These are phyloP conservation scores for Clitarchus hookeri DNA, from an alignment of 2,888 invertebrate genomes.

Conservation along the genomic window DNA sequence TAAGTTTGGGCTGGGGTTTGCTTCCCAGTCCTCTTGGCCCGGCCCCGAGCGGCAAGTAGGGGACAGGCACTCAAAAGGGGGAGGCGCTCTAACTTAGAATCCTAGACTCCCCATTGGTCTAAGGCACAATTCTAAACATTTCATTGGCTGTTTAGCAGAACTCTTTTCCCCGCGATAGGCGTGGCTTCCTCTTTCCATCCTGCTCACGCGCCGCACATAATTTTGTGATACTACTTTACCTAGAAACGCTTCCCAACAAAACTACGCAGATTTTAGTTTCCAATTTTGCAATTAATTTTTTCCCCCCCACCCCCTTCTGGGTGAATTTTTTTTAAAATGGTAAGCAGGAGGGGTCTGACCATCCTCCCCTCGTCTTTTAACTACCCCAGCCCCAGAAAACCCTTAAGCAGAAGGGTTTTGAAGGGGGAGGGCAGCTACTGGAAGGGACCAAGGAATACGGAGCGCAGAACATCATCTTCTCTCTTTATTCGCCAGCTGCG, in stretches of 20 bases:
- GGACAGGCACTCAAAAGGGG: slow-evolving; percentile 12
- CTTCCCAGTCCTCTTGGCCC: neutral
- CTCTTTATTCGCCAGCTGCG: neutral
- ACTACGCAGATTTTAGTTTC: slow-evolving; percentile 26
- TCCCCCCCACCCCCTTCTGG: neutral
- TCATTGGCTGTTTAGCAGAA: slow-evolving; percentile 18
- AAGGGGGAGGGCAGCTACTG: neutral
- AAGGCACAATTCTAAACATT: slow-evolving; percentile 24
- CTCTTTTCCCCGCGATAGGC: slow-evolving; percentile 19
- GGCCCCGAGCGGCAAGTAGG: neutral
- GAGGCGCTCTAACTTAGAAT: slow-evolving; percentile 17
- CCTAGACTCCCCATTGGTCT: slow-evolving; percentile 24
- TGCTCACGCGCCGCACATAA: neutral
- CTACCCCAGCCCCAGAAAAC: neutral
- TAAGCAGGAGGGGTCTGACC: neutral
- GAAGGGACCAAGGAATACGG: neutral
- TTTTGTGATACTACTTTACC: slow-evolving; percentile 25
- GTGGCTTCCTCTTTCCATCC: slow-evolving; percentile 5
- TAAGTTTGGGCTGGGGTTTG: slow-evolving; percentile 19
- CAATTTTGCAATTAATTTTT: slow-evolving; percentile 21
- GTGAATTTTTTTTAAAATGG: neutral
- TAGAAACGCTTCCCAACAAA: slow-evolving; percentile 17
- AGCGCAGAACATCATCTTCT: neutral
- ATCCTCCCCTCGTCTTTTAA: neutral
- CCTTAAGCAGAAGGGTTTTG: too few species aligned